Conservation (phyloP, 2,113 vertebrate genomes). For the Gasterosteus aculeatus region DNA sequence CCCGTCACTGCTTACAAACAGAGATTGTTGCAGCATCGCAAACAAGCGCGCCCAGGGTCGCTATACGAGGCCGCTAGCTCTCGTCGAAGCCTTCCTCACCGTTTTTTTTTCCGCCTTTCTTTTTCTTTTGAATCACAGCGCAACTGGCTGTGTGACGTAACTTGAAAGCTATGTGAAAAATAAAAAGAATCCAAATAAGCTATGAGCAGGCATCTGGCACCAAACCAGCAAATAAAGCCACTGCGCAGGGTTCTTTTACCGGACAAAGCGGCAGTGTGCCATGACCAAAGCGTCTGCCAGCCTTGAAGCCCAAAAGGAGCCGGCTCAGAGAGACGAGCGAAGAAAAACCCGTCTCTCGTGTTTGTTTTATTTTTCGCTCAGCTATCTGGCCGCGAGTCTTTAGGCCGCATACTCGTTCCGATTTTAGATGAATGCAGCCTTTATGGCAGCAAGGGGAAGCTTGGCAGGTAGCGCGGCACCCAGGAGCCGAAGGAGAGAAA, state of each 20-base stretch:
- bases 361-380: conserved; percentile 36
- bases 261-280: conserved; percentile 66
- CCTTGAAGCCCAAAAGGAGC: conserved; percentile 29
- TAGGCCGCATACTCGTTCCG: conserved; percentile 70
- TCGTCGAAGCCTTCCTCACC: conserved; percentile 38
- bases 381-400: conserved; percentile 61
- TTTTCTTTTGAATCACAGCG: not conserved
- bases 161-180: conserved; percentile 8
- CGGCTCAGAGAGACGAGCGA: conserved; percentile 56
- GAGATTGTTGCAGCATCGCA: conserved; percentile 24
- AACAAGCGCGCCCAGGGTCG: conserved; percentile 39
- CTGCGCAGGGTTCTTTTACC: conserved; percentile 54
- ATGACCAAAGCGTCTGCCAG: conserved; percentile 29
- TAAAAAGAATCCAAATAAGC: not conserved
- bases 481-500: conserved; percentile 74
- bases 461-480: conserved; percentile 76
- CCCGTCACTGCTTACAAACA: conserved; percentile 57
- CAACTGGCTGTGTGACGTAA: conserved; percentile 7
- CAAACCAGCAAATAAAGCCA: conserved; percentile 52
- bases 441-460: conserved; percentile 71
- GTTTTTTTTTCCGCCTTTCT: not conserved
- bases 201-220: conserved; percentile 41
- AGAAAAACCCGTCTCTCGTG: conserved; percentile 30
- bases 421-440: conserved; percentile 77
- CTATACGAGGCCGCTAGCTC: conserved; percentile 35